Evolutionary conservation across 2,797 vertebrate species (phyloP).

Genomic region (Falco novaeseelandiae): DNA sequence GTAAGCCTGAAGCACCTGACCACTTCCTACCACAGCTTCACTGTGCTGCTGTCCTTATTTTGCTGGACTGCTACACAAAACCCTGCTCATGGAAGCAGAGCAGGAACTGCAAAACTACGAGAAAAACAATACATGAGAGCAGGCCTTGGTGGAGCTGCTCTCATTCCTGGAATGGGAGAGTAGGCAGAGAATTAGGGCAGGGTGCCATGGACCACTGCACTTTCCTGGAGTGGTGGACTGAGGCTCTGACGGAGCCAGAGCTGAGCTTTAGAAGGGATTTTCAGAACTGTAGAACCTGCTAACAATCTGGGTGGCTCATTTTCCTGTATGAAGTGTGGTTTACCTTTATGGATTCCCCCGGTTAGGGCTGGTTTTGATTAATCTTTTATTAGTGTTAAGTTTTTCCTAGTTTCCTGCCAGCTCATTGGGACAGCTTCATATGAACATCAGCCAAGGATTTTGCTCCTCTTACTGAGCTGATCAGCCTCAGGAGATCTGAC

Average conservation of each 20-base stretch:
- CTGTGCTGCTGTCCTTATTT: background rate
- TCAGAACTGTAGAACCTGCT: background rate
- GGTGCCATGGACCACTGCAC: background rate
- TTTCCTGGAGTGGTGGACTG: background rate
- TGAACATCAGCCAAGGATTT: background rate
- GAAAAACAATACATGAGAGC: background rate
- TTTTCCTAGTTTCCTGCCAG: slow-evolving; percentile 15
- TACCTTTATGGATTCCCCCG: background rate
- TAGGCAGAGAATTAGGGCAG: background rate
- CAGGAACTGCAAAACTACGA: background rate
- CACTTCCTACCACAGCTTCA: background rate
- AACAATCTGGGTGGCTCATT: background rate
- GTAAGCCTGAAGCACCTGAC: background rate
- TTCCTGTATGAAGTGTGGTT: background rate
- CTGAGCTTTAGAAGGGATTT: background rate
- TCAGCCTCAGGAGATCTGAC: slow-evolving; percentile 2
- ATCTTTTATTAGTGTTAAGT: background rate
- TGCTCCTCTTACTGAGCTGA: background rate
- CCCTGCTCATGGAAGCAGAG: background rate
- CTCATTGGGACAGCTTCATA: background rate
- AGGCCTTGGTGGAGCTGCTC: background rate
- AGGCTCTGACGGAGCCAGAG: background rate
- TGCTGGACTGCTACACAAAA: background rate
- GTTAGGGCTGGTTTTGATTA: background rate
- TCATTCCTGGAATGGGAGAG: background rate